phyloP scores from a whole-genome alignment of 2,888 invertebrate genomes.

The Apodemia duryi region DNA sequence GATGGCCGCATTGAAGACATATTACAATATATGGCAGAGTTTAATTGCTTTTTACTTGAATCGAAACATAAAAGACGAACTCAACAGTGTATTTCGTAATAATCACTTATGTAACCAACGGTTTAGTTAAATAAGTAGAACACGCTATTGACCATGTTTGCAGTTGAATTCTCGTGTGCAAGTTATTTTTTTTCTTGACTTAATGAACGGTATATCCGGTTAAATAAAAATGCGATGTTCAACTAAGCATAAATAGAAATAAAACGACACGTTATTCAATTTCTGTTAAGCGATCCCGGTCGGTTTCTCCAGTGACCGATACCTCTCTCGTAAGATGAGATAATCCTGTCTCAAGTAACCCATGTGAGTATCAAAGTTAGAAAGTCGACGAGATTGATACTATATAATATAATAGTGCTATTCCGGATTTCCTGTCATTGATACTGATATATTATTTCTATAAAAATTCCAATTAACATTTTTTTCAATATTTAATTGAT shows the following conservation, averaged over 20 bases:
- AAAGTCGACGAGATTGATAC: neutral
- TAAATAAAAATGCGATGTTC: conserved; percentile 4
- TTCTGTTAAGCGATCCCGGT: neutral
- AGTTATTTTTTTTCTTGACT: neutral
- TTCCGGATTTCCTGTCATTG: neutral
- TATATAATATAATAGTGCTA: neutral
- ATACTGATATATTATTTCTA: neutral
- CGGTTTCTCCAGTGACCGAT: neutral
- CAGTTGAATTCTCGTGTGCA: neutral
- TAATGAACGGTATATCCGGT: conserved; percentile 7
- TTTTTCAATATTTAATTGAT: too few relatives aligned
- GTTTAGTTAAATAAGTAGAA: conserved; percentile 12
- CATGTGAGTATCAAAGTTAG: neutral
- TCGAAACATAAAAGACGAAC: neutral
- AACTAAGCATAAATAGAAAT: neutral
- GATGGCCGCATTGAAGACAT: neutral
- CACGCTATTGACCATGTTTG: conserved; percentile 13
- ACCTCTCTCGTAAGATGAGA: conserved; percentile 10
- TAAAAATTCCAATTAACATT: too few relatives aligned
- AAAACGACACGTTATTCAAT: conserved; percentile 5
- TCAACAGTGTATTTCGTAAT: conserved; percentile 1
- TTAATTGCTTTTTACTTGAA: neutral
- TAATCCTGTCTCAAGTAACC: neutral
- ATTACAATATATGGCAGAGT: neutral
- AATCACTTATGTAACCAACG: neutral